Evolutionary conservation across 2,888 invertebrate species (phyloP).

Genomic region (Scelioninae gen. 2): DNA sequence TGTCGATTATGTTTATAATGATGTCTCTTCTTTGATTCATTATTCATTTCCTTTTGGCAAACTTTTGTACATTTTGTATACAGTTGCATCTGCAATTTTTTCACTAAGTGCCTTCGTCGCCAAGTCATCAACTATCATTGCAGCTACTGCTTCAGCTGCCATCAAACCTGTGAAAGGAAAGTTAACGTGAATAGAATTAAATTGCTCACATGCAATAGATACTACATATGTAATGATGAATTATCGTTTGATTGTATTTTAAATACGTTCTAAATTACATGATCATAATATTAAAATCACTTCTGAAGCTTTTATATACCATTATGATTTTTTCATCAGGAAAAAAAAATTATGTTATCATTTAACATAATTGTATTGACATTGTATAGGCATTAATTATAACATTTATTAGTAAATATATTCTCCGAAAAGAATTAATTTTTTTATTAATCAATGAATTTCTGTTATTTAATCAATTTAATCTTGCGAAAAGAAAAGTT

Average conservation of each 20-base stretch:
- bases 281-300: not conserved
- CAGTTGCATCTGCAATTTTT: constrained; percentile 69
- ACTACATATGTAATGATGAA: constrained; percentile 10
- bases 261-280: constrained; percentile 5
- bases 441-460: not conserved
- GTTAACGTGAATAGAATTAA: constrained; percentile 29
- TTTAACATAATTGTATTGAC: no score
- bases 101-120: constrained; percentile 72
- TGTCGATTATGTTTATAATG: no score
- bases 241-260: constrained; percentile 7
- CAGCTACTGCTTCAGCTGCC: constrained; percentile 74
- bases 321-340: not conserved
- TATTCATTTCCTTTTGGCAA: constrained; percentile 60
- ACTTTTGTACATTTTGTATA: constrained; percentile 73
- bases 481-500: not conserved
- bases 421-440: no score
- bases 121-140: constrained; percentile 73
- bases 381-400: not conserved
- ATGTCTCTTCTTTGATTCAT: no score
- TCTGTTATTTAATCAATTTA: not conserved
- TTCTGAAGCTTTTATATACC: not conserved
- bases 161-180: constrained; percentile 68
- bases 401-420: no score
- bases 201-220: constrained; percentile 21
- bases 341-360: no score